Evolutionary conservation across 2,113 vertebrate species (phyloP).

Genomic region (Serinus canaria): DNA sequence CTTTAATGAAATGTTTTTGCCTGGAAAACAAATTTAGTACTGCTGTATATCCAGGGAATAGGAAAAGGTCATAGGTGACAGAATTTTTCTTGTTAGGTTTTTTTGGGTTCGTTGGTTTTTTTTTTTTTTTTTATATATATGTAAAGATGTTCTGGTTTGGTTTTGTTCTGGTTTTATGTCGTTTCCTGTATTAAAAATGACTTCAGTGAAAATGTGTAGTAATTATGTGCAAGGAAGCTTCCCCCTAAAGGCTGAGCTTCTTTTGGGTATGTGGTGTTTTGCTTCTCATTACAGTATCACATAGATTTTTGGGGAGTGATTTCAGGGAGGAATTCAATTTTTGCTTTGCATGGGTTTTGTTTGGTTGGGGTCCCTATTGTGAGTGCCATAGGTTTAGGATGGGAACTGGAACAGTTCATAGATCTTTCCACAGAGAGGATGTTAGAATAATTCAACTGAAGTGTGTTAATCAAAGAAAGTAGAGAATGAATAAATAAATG

Average conservation of each 20-base stretch:
- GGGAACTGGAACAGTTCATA: neutral
- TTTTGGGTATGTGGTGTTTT: neutral
- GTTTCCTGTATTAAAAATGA: neutral
- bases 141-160: neutral
- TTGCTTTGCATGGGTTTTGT: neutral
- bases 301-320: neutral
- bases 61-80: neutral
- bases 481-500: neutral
- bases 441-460: neutral
- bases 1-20: neutral
- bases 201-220: neutral
- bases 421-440: neutral
- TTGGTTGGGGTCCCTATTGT: neutral
- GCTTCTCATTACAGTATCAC: neutral
- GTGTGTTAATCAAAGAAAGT: neutral
- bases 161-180: neutral
- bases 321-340: neutral
- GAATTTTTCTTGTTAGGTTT: neutral
- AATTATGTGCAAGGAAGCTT: neutral
- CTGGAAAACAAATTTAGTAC: neutral
- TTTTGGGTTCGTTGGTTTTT: fast-evolving
- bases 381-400: neutral
- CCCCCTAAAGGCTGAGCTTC: neutral
- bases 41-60: neutral
- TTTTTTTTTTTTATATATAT: neutral